A percentile compares a stretch with the other conserved stretches of the same genome.
Conservation (phyloP, 2,888 invertebrate genomes). For the Acrobasis suavella region DNA sequence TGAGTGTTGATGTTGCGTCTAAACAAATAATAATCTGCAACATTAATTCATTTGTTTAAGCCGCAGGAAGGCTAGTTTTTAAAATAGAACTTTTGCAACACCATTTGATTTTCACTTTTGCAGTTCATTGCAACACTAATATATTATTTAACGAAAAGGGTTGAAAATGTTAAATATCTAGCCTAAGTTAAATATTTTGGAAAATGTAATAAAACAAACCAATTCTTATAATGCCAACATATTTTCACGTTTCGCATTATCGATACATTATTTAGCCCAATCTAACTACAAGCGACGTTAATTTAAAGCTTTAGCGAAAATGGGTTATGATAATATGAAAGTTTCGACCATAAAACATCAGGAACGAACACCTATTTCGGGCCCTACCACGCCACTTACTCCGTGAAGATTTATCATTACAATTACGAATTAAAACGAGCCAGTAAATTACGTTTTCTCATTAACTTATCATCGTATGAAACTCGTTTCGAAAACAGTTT, state of each 20-base stretch:
- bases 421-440: slow-evolving; percentile 21
- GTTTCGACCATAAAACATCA: slow-evolving; percentile 21
- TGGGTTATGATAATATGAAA: slow-evolving; percentile 25
- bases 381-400: background rate
- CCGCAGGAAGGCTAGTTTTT: no score
- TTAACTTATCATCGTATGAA: slow-evolving; percentile 12
- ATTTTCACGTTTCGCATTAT: background rate
- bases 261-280: slow-evolving; percentile 8
- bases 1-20: no score
- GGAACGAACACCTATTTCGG: slow-evolving; percentile 13
- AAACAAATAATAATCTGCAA: no score
- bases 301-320: slow-evolving; percentile 21
- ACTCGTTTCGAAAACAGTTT: slow-evolving; percentile 5
- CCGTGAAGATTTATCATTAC: slow-evolving; percentile 23
- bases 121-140: no score
- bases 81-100: no score
- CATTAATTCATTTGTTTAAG: no score
- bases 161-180: no score
- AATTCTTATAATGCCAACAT: no score
- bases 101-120: no score
- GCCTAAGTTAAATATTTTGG: no score
- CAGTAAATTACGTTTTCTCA: slow-evolving; percentile 12
- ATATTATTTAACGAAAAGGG: no score
- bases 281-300: slow-evolving; percentile 19
- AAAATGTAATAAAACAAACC: no score